A percentile compares a stretch with the other conserved stretches of the same genome.
These are phyloP conservation scores for Hemibagrus guttatus DNA, from an alignment of 2,797 vertebrate genomes.

Conservation along the genomic window DNA sequence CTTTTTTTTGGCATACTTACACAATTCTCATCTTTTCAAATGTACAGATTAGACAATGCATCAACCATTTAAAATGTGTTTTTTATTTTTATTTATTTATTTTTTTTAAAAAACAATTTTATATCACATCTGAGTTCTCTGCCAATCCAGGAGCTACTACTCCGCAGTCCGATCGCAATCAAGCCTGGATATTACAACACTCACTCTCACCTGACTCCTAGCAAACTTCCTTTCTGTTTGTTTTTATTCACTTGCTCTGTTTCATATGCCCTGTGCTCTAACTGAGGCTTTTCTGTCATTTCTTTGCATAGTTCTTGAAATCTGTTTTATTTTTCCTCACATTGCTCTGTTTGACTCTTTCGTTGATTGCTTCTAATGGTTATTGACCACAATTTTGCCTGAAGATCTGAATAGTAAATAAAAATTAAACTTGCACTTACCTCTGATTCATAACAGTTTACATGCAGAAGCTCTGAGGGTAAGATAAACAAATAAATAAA, in stretches of 20 bases:
- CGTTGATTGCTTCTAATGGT: neutral
- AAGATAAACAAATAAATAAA: neutral
- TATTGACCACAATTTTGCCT: neutral
- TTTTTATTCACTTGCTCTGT: neutral
- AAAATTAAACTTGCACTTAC: neutral
- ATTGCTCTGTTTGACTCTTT: neutral
- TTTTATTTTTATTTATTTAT: too few relatives aligned
- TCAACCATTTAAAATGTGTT: neutral
- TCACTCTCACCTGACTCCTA: neutral
- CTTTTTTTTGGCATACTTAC: neutral
- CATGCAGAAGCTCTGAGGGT: too few relatives aligned
- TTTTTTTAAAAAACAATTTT: neutral
- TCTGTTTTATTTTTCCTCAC: neutral
- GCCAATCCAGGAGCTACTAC: neutral
- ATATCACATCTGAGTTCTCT: neutral
- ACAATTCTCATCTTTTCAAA: slow-evolving; percentile 2
- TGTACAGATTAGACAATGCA: neutral
- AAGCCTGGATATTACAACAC: neutral
- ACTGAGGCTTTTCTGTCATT: too few relatives aligned
- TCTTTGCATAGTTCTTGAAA: too few relatives aligned
- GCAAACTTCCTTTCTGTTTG: neutral
- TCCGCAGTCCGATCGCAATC: neutral
- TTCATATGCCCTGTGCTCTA: neutral
- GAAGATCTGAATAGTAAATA: neutral
- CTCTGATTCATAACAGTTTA: neutral